Conservation (phyloP, 64 coral and sea anemone genomes). For the Hydrozoanthus tunicans region DNA sequence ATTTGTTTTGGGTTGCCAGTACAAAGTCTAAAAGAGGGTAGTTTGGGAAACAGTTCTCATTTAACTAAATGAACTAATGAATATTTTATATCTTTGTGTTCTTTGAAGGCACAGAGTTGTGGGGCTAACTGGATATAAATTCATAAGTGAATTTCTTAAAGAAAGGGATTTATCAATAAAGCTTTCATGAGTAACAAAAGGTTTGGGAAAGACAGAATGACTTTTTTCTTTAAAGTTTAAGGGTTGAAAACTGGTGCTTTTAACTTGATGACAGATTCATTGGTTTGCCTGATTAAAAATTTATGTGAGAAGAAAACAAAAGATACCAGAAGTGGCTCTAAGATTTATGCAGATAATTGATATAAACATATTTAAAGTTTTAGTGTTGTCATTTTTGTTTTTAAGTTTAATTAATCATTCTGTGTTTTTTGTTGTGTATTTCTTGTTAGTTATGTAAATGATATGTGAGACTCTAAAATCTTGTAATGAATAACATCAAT, state of each 20-base stretch:
- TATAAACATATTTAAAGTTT: not conserved
- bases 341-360: not conserved
- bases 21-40: not conserved
- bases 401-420: not conserved
- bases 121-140: not conserved
- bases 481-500: too few species aligned
- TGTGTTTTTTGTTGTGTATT: not conserved
- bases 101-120: not conserved
- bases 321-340: not conserved
- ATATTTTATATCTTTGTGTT: slow-evolving; percentile 28
- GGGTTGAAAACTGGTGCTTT: slow-evolving; percentile 1
- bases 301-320: slow-evolving; percentile 28
- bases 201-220: not conserved
- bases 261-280: not conserved
- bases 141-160: not conserved
- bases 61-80: slow-evolving; percentile 13
- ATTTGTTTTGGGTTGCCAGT: not conserved
- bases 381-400: not conserved
- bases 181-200: not conserved
- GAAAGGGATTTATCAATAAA: not conserved
- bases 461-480: too few species aligned
- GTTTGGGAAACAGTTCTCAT: not conserved
- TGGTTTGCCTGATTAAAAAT: slow-evolving; percentile 20
- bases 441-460: not conserved
- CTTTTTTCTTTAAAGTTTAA: not conserved